These are phyloP conservation scores for Petrocephalus microphthalmus DNA, from an alignment of 2,113 vertebrate species.

Conservation along the genomic window DNA sequence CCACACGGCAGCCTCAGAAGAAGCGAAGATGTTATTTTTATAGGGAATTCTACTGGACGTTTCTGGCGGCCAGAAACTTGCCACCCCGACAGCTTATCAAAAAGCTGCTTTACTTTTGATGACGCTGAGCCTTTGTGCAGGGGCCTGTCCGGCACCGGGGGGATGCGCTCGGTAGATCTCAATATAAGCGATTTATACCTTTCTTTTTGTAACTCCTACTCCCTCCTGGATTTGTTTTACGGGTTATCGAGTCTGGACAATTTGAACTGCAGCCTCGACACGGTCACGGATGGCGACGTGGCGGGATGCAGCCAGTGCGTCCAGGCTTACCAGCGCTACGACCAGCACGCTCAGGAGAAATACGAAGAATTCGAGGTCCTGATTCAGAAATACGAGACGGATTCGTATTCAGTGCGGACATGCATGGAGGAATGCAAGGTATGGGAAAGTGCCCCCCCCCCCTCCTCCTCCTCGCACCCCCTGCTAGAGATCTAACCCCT, in stretches of 20 bases:
- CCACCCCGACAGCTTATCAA: constrained; percentile 71
- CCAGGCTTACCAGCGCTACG: constrained; percentile 82
- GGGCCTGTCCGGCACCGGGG: constrained; percentile 66
- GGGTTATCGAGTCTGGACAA: constrained; percentile 80
- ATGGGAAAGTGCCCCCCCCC: constrained; percentile 50
- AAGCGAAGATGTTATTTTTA: constrained; percentile 73
- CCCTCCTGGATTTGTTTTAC: constrained; percentile 96
- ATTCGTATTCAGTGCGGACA: constrained; percentile 92
- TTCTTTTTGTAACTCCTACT: constrained; percentile 99
- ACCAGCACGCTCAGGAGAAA: constrained; percentile 87
- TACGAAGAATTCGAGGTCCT: constrained; percentile 93
- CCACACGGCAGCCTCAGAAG: constrained; percentile 55
- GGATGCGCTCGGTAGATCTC: constrained; percentile 59
- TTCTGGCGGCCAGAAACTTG: constrained; percentile 79
- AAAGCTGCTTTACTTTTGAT: constrained; percentile 84
- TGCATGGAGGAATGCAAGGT: constrained; percentile 98
- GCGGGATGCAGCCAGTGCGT: constrained; percentile 79
- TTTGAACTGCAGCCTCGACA: constrained; percentile 86
- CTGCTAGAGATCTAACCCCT: not conserved
- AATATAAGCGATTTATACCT: constrained; percentile 94
- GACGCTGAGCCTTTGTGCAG: constrained; percentile 77
- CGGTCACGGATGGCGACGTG: constrained; percentile 67
- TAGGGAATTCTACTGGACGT: constrained; percentile 80
- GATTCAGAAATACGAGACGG: constrained; percentile 92
- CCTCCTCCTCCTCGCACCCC: not conserved